These are phyloP conservation scores for Calliphora vomitoria DNA, from an alignment of 2,888 invertebrate genomes.

Conservation along the genomic window DNA sequence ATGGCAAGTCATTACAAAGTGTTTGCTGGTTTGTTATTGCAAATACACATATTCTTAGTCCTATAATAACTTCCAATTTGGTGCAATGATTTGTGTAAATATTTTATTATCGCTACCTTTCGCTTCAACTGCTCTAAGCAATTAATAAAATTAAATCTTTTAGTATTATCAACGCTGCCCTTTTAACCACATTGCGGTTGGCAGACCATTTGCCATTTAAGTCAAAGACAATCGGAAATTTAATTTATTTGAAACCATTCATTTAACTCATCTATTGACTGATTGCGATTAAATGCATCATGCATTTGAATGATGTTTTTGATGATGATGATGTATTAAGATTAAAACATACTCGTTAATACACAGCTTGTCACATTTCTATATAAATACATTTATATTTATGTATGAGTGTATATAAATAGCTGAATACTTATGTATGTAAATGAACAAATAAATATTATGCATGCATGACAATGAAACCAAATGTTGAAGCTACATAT, in stretches of 20 bases:
- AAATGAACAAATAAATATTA: not conserved
- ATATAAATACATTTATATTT: not conserved
- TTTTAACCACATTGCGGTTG: slow-evolving; percentile 18
- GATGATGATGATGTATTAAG: slow-evolving; percentile 16
- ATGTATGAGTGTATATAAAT: too few species aligned
- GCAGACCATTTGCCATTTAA: slow-evolving; percentile 42
- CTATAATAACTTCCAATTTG: too few species aligned
- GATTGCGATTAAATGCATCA: slow-evolving; percentile 41
- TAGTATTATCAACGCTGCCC: not conserved
- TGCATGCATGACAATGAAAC: not conserved
- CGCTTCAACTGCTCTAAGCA: not conserved
- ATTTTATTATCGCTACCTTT: not conserved
- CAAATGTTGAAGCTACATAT: too few species aligned
- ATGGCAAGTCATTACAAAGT: too few species aligned
- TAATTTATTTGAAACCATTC: slow-evolving; percentile 66
- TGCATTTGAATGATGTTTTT: slow-evolving; percentile 15
- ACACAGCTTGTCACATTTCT: not conserved
- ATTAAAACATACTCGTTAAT: not conserved
- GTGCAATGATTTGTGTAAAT: not conserved
- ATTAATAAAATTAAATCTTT: not conserved
- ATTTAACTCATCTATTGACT: slow-evolving; percentile 23
- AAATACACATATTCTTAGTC: too few species aligned
- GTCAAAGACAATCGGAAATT: slow-evolving; percentile 57
- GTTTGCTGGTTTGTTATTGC: too few species aligned
- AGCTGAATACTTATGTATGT: too few species aligned